Base-by-base conservation (phyloP, 2,888 invertebrate genomes). In the Anarsia innoxiella region DNA sequence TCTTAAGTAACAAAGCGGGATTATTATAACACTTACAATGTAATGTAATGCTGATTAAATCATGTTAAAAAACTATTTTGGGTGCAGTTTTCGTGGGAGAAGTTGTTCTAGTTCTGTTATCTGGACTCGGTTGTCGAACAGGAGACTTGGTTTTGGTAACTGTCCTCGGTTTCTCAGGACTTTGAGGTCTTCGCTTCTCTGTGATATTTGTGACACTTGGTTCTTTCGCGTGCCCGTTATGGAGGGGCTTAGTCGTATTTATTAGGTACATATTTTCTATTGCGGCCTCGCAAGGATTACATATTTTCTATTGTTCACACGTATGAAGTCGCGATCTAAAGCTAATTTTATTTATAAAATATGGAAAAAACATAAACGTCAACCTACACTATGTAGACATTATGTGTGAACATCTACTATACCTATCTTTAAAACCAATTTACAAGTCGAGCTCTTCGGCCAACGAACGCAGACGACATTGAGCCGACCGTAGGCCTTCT, bases 401-500 rank as follows among this genome's bases (percentile, higher is more conserved):
- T n/a, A n/a, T n/a, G n/a, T n/a, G n/a, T n/a, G n/a, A n/a, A n/a
- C n/a, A n/a, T n/a, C n/a, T n/a, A n/a, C n/a, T n/a, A n/a, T n/a
- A n/a, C n/a, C n/a, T n/a, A n/a, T n/a, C n/a, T 27, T 11, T 26
- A 28, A 32, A 36, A 29, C 14, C 29, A 23, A 37, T 10, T 23
- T 37, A 41, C 42, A 39, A 34, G 59, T 55, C 75, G 79, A 79
- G 79, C 82, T 77, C 66, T 68, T 60, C 72, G 76, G 78, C 62
- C 80, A 77, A 77, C 59, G 82, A 79, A 79, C 66, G 65, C 66
- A 64, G 48, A 51, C 71, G 82, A 82, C 82, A 79, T 83, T 83
- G 80, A 69, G 62, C 62, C 35, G 31, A 5, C 30, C 8, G 37
- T 27, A 39, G 36, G 39, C 39, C 39, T 28, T 35, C 35, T 28